Percentiles rank a stretch among this genome's conserved stretches.
Conservation (phyloP, 2,888 invertebrate species). For the Ernsta delagoae region DNA sequence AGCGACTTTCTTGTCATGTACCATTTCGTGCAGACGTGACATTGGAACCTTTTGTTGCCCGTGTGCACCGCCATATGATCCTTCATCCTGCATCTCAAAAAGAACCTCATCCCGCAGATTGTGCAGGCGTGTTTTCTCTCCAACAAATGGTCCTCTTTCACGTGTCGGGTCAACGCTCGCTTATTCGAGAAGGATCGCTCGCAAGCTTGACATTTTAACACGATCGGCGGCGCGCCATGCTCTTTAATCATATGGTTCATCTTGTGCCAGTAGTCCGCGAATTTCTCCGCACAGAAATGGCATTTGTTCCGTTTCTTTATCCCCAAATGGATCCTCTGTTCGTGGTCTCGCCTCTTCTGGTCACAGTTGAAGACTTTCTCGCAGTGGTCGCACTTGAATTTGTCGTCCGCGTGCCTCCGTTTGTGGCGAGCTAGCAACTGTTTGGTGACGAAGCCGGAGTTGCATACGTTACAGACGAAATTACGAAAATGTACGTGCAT, state of each 20-base stretch:
- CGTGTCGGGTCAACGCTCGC: constrained; percentile 55
- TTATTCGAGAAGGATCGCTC: constrained; percentile 59
- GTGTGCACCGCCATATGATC: constrained; percentile 64
- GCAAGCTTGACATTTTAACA: constrained; percentile 62
- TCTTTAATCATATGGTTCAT: constrained; percentile 60
- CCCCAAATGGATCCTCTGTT: constrained; percentile 51
- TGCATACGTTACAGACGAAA: constrained; percentile 50
- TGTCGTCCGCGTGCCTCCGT: constrained; percentile 48
- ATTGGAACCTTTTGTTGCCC: constrained; percentile 56
- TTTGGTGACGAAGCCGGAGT: constrained; percentile 49
- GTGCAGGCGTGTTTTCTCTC: constrained; percentile 68
- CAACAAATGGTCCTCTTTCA: constrained; percentile 68
- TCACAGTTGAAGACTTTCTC: constrained; percentile 64
- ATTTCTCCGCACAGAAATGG: constrained; percentile 54
- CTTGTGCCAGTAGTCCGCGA: constrained; percentile 61
- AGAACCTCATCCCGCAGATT: constrained; percentile 71
- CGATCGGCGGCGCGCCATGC: constrained; percentile 56
- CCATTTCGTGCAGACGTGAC: constrained; percentile 61
- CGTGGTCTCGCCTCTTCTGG: constrained; percentile 49
- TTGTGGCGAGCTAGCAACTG: constrained; percentile 45
- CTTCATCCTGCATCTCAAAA: constrained; percentile 50
- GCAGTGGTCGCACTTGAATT: constrained; percentile 70
- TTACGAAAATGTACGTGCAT: constrained; percentile 55
- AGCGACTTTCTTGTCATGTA: constrained; percentile 59
- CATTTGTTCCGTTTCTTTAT: constrained; percentile 58